Evolutionary conservation across 2,113 vertebrate species (phyloP).

Genomic region (Macquaria australasica): DNA sequence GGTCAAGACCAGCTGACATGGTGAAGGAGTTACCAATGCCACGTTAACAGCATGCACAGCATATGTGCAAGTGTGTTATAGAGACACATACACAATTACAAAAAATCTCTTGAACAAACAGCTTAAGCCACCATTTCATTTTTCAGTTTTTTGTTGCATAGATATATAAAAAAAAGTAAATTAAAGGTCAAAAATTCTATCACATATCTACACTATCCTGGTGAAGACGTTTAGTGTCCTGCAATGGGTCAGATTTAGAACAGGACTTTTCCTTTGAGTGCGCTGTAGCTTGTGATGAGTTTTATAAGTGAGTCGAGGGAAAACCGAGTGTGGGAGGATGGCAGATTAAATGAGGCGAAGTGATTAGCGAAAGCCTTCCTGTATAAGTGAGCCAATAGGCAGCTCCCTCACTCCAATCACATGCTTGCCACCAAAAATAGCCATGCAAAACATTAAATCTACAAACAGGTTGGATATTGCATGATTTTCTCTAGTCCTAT

Average conservation of each 20-base stretch:
- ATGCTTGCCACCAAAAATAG: constrained; percentile 15
- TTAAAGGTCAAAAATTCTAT: neutral
- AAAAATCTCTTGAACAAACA: neutral
- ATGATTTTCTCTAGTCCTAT: neutral
- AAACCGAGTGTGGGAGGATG: neutral
- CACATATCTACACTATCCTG: neutral
- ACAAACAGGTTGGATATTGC: neutral
- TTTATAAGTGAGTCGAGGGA: neutral
- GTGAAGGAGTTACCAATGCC: neutral
- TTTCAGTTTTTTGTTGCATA: neutral
- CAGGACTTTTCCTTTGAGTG: neutral
- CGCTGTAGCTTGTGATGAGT: neutral
- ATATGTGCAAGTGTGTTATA: constrained; percentile 3
- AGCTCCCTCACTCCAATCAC: neutral
- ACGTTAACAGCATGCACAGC: neutral
- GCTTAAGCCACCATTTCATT: neutral
- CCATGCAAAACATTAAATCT: neutral
- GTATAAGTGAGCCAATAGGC: constrained; percentile 18
- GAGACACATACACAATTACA: neutral
- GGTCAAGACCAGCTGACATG: constrained; percentile 62
- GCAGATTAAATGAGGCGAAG: constrained; percentile 26
- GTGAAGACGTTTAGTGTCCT: neutral
- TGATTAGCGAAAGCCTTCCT: constrained; percentile 42
- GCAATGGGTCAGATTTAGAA: neutral
- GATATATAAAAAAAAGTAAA: no score